A percentile compares a stretch with the other conserved stretches of the same genome.
These are phyloP conservation scores for Plumapathes pennacea DNA, from an alignment of 92 coral and sea anemone genomes.

Conservation along the genomic window DNA sequence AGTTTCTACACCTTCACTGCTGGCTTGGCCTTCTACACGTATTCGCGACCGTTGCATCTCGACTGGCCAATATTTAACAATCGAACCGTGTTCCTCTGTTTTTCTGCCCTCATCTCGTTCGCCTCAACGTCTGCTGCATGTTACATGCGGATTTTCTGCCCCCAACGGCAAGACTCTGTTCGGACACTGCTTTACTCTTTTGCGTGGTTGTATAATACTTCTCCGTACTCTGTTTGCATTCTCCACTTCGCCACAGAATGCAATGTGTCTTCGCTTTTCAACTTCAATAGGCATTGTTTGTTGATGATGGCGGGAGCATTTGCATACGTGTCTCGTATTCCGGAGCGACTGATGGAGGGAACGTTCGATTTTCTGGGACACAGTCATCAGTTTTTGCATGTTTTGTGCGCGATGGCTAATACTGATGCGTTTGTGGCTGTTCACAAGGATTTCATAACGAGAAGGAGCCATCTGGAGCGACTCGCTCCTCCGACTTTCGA, in stretches of 20 bases:
- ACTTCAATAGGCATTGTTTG: constrained; percentile 58
- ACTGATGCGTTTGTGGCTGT: constrained; percentile 81
- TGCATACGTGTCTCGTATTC: constrained; percentile 65
- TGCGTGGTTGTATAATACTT: constrained; percentile 61
- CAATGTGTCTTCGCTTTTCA: constrained; percentile 35
- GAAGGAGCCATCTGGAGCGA: constrained; percentile 34
- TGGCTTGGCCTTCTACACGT: constrained; percentile 73
- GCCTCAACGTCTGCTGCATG: constrained; percentile 62
- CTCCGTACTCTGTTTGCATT: constrained; percentile 35
- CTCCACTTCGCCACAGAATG: constrained; percentile 15
- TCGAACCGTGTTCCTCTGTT: constrained; percentile 43
- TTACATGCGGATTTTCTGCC: constrained; percentile 60
- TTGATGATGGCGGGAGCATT: constrained; percentile 59
- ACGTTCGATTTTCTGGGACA: constrained; percentile 87
- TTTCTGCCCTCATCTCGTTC: constrained; percentile 62
- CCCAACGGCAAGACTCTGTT: constrained; percentile 37
- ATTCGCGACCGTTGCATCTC: constrained; percentile 54
- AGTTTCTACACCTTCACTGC: constrained; percentile 78
- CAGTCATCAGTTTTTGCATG: constrained; percentile 93
- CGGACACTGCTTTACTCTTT: constrained; percentile 60
- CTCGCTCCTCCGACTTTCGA: constrained; percentile 52
- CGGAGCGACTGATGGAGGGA: constrained; percentile 76
- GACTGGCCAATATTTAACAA: constrained; percentile 29
- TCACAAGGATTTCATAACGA: constrained; percentile 67
- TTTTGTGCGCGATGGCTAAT: constrained; percentile 77